Percentiles rank a stretch among this genome's conserved stretches.
These are phyloP conservation scores for Agelas oroides DNA, from an alignment of 37 sponge, comb jelly and placozoan genomes.

Conservation along the genomic window DNA sequence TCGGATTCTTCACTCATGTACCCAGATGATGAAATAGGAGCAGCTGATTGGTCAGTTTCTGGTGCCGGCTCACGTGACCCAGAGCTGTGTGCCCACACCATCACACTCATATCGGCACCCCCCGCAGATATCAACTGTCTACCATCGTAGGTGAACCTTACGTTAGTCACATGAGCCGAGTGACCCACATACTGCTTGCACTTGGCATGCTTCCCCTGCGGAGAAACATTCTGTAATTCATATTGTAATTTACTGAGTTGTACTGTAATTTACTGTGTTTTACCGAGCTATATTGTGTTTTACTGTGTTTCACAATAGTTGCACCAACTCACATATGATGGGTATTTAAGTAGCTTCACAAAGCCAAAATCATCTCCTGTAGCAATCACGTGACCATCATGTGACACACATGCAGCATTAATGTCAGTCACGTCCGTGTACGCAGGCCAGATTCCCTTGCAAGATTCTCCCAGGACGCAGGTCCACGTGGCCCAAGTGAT, in stretches of 20 bases:
- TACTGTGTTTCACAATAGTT: no score
- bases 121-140: conserved; percentile 84
- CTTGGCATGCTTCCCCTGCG: conserved; percentile 91
- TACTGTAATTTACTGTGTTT: no score
- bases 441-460: conserved; percentile 91
- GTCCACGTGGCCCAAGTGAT: conserved; percentile 91
- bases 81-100: conserved; percentile 81
- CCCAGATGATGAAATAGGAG: neutral
- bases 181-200: conserved; percentile 95
- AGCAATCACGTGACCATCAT: conserved; percentile 80
- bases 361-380: conserved; percentile 99
- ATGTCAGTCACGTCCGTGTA: conserved; percentile 95
- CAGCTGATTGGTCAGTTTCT: neutral
- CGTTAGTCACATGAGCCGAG: conserved; percentile 98
- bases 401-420: conserved; percentile 91
- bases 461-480: conserved; percentile 78
- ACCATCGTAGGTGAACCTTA: conserved; percentile 85
- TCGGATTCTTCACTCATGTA: conserved; percentile 84
- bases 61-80: conserved; percentile 20
- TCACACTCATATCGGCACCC: conserved; percentile 91
- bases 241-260: neutral
- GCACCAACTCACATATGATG: conserved; percentile 69
- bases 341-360: conserved; percentile 93
- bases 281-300: no score
- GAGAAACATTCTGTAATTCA: neutral